Conservation (phyloP, 2,888 invertebrate species). For the Heterodera filipjevi region DNA sequence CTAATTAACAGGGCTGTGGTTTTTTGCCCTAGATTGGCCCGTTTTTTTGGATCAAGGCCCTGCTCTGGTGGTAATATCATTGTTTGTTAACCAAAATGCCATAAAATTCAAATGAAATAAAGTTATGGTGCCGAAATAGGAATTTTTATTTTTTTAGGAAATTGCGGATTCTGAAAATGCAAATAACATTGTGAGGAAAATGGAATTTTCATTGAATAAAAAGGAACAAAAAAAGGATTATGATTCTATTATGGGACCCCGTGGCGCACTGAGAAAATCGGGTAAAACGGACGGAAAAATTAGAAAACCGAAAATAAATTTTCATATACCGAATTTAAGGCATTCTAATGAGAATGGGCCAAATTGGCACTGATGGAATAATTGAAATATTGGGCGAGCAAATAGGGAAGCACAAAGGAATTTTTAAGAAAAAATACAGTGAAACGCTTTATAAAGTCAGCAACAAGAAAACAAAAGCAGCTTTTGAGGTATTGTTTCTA, state of each 20-base stretch:
- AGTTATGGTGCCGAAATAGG: too few species aligned
- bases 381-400: constrained; percentile 4
- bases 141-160: not conserved
- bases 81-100: too few species aligned
- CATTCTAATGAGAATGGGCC: not conserved
- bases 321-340: too few species aligned
- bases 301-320: not conserved
- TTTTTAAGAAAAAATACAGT: not conserved
- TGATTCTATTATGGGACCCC: not conserved
- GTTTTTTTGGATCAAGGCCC: too few species aligned
- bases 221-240: not conserved
- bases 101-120: too few species aligned
- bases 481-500: not conserved
- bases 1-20: too few species aligned
- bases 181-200: not conserved
- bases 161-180: constrained; percentile 1
- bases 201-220: not conserved
- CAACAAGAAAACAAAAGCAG: not conserved
- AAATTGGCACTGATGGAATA: not conserved
- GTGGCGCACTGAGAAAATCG: not conserved
- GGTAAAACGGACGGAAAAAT: not conserved
- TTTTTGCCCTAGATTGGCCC: too few species aligned
- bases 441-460: not conserved
- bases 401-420: not conserved
- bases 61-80: too few species aligned